Conservation (phyloP, 2,797 vertebrate species). For the Atherinosoma microstoma region DNA sequence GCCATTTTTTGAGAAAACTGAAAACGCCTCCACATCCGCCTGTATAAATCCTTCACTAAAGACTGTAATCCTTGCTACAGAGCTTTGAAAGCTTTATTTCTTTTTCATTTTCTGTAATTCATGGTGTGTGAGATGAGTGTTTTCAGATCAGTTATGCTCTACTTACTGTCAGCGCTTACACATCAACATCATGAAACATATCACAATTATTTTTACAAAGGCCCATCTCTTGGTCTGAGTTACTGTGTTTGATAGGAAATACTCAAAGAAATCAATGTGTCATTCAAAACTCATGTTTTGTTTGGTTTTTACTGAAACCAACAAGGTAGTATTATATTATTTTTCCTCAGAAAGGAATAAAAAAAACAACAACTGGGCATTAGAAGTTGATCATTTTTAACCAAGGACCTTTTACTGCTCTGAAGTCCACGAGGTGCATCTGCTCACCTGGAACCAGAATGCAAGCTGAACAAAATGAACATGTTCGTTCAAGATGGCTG, state of each 20-base stretch:
- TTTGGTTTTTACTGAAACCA: not conserved
- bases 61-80: slow-evolving; percentile 20
- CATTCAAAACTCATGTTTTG: slow-evolving; percentile 1
- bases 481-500: not conserved
- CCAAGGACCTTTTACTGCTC: slow-evolving; percentile 11
- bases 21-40: not conserved
- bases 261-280: not conserved
- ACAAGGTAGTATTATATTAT: not conserved
- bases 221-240: slow-evolving; percentile 9
- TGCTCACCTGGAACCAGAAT: slow-evolving; percentile 46
- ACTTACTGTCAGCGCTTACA: slow-evolving; percentile 43
- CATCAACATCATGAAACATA: slow-evolving; percentile 39
- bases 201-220: slow-evolving; percentile 21
- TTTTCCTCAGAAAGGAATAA: not conserved
- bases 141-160: slow-evolving; percentile 56
- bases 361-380: not conserved
- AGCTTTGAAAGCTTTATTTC: slow-evolving; percentile 28
- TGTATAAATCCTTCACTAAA: slow-evolving; percentile 10
- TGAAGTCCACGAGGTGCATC: slow-evolving; percentile 20
- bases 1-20: not conserved
- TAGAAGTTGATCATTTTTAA: slow-evolving; percentile 11
- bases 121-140: slow-evolving; percentile 50
- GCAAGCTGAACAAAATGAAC: not conserved
- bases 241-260: slow-evolving; percentile 2
- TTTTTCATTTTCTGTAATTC: slow-evolving; percentile 26